phyloP scores from a whole-genome alignment of 1,140 invertebrate species.

The Scaptomyza graminum region DNA sequence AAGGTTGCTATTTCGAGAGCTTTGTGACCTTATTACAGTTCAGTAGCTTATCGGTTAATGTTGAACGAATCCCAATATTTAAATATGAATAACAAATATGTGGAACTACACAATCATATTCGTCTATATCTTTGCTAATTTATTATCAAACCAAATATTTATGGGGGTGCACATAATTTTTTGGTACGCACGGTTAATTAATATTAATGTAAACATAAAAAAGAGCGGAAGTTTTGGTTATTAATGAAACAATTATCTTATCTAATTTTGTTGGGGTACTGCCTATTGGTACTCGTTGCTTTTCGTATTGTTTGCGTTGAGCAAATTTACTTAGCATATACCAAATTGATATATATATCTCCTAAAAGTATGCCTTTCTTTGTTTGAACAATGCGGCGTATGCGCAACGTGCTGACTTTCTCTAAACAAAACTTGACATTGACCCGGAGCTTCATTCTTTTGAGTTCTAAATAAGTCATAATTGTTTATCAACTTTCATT shows the following conservation, averaged over 20 bases:
- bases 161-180: slow-evolving; percentile 13
- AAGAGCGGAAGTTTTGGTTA: slow-evolving; percentile 18
- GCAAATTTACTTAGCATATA: slow-evolving; percentile 56
- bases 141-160: slow-evolving; percentile 1
- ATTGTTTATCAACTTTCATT: slow-evolving; percentile 4
- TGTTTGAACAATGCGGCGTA: slow-evolving; percentile 49
- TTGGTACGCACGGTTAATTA: slow-evolving; percentile 27
- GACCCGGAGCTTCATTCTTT: slow-evolving; percentile 4
- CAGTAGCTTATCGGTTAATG: not conserved
- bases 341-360: slow-evolving; percentile 11
- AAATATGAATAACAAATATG: not conserved
- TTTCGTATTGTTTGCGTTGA: slow-evolving; percentile 35
- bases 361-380: slow-evolving; percentile 74
- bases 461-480: not conserved
- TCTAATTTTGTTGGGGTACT: slow-evolving; percentile 28
- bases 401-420: slow-evolving; percentile 19
- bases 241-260: slow-evolving; percentile 60
- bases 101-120: not conserved
- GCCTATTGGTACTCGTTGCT: slow-evolving; percentile 26
- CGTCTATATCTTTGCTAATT: not conserved
- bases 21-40: not conserved
- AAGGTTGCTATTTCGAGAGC: not conserved
- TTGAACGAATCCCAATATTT: not conserved
- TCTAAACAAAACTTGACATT: slow-evolving; percentile 12
- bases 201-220: not conserved